Evolutionary conservation across 1,140 invertebrate genomes (phyloP), one percentile per base, ranked within the genome.

Genomic region (Lepidostoma basale): DNA sequence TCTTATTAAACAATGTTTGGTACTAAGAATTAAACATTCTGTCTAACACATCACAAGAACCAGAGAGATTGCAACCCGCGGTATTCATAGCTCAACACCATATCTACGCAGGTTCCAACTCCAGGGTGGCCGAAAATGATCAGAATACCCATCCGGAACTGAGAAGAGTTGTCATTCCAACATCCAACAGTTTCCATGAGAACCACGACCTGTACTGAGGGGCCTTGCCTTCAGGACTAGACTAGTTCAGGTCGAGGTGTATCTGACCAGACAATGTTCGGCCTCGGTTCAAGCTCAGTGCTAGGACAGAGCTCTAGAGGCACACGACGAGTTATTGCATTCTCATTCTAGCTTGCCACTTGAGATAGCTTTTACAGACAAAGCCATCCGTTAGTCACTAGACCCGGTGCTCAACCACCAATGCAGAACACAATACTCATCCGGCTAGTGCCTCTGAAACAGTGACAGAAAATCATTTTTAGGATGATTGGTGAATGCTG

Each of bases 371-470:
- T 69, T 65, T 56, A 73, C 30, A 63, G 33, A 69, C 63, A 68
- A 72, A 72, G 70, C 70, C 54, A 63, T 72, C 70, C 44, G 36
- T 66, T 42, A 54, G 58, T 72, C 28, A 72, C 71, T 72, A 72
- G 67, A 69, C 39, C 71, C 63, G 71, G 71, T 73, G 71, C 49
- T 67, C 63, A 67, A 63, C 49, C 67, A 69, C 67, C 71, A 67
- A 67, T 70, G 49, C 74, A 83, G 82, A 83, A 83, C 82, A 83
- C 82, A 83, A 83, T 83, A 83, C 77, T 85, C 85, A 84, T 86
- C 85, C 84, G 81, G 85, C 87, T 88, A 89, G 88, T 90, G 89
- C 89, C 88, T 90, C 89, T 90, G 88, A 89, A 89, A 90, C 85
- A 82, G 77, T 69, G 71, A 73, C 62, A 69, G 68, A 70, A 72